These are phyloP conservation scores for Pagetopsis macropterus DNA, from an alignment of 2,797 vertebrate species.

Conservation along the genomic window DNA sequence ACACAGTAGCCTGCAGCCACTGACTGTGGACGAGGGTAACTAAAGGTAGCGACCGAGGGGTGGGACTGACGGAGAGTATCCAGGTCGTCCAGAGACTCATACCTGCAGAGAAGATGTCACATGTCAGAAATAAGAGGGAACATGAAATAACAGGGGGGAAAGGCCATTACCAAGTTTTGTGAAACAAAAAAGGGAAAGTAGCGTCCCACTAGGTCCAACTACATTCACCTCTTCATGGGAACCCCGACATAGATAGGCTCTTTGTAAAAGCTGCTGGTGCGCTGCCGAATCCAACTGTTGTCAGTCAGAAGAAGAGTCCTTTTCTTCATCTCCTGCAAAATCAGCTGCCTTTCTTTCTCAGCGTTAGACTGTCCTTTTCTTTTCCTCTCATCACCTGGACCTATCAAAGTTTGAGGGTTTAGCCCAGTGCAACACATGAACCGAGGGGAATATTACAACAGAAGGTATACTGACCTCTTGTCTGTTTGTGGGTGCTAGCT, in stretches of 20 bases:
- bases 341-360: conserved; percentile 90
- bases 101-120: conserved; percentile 76
- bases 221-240: conserved; percentile 87
- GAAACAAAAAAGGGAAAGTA: background rate
- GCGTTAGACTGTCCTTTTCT: conserved; percentile 83
- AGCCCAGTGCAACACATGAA: conserved; percentile 39
- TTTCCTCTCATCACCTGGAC: conserved; percentile 68
- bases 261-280: conserved; percentile 87
- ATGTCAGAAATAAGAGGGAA: background rate
- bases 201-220: background rate
- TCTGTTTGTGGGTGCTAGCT: conserved; percentile 71
- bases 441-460: background rate
- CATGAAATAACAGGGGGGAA: background rate
- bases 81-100: conserved; percentile 93
- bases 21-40: conserved; percentile 71
- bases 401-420: conserved; percentile 10
- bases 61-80: conserved; percentile 75
- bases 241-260: conserved; percentile 82
- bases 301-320: conserved; percentile 91
- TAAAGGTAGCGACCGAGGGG: conserved; percentile 56
- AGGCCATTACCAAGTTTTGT: background rate
- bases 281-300: conserved; percentile 98
- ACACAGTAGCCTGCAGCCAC: conserved; percentile 74
- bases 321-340: conserved; percentile 97
- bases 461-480: conserved; percentile 81